These are phyloP conservation scores for Apamea epomidion DNA, from an alignment of 2,888 invertebrate genomes.

Conservation along the genomic window DNA sequence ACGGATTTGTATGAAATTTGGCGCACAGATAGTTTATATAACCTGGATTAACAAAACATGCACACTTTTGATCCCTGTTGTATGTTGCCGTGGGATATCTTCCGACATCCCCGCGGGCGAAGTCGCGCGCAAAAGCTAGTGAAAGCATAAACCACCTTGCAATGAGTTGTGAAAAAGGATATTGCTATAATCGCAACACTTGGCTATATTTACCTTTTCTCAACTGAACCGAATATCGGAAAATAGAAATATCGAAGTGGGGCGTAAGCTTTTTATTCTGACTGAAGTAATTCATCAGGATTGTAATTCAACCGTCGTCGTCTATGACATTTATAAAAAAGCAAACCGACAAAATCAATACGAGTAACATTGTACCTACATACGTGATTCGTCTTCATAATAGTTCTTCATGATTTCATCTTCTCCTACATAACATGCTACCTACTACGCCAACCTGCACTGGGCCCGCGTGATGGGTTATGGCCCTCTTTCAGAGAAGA, in stretches of 20 bases:
- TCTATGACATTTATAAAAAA: slow-evolving; percentile 10
- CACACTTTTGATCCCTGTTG: too few species aligned
- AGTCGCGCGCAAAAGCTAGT: not conserved
- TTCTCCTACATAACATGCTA: not conserved
- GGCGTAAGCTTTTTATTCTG: not conserved
- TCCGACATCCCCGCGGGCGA: too few species aligned
- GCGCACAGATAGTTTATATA: too few species aligned
- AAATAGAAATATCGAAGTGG: not conserved
- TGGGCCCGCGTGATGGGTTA: too few species aligned
- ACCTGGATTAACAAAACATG: too few species aligned
- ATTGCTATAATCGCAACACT: not conserved
- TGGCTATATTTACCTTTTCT: not conserved
- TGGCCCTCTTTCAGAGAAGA: too few species aligned
- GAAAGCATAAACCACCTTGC: not conserved
- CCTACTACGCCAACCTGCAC: too few species aligned
- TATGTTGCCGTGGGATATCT: too few species aligned
- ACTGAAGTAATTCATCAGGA: slow-evolving; percentile 9
- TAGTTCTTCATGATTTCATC: not conserved
- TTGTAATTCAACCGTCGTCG: slow-evolving; percentile 5
- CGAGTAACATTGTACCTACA: not conserved
- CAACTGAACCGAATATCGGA: slow-evolving; percentile 2
- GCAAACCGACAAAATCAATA: not conserved
- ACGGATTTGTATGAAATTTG: too few species aligned
- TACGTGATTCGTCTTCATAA: not conserved
- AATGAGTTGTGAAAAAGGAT: not conserved